These are phyloP conservation scores for Sceloporus tristichus DNA, from an alignment of 2,113 vertebrate species.

Conservation along the genomic window DNA sequence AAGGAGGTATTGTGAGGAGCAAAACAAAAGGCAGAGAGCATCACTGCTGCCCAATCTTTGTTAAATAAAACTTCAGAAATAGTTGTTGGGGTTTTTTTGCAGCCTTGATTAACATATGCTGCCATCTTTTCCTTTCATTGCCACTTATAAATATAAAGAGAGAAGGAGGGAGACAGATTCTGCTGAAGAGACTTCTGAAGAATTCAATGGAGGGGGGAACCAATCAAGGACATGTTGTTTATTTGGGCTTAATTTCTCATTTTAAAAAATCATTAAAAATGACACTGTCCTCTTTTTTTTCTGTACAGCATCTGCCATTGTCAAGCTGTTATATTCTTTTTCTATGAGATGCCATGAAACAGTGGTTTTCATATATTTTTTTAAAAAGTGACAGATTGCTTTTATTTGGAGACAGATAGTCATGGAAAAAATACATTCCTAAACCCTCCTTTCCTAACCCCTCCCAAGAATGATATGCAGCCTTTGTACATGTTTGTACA, in stretches of 20 bases:
- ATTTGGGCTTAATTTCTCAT: conserved; percentile 8
- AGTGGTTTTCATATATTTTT: not conserved
- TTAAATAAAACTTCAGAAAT: conserved; percentile 2
- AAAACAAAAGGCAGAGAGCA: not conserved
- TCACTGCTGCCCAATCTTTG: too few relatives aligned
- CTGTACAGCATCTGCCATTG: conserved; percentile 4
- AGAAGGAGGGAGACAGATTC: not conserved
- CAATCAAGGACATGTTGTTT: not conserved
- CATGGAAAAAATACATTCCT: not conserved
- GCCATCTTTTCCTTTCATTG: not conserved
- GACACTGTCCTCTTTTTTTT: not conserved
- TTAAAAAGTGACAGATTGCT: not conserved
- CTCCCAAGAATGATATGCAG: not conserved
- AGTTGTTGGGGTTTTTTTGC: not conserved
- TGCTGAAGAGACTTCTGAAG: not conserved
- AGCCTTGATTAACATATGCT: conserved; percentile 16
- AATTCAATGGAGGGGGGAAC: not conserved
- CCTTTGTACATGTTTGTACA: not conserved
- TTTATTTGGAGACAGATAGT: conserved; percentile 8
- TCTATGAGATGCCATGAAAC: not conserved
- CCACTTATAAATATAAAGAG: not conserved
- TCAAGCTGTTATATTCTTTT: conserved; percentile 32
- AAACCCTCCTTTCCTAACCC: not conserved
- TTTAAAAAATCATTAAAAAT: conserved; percentile 22
- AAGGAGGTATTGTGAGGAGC: not conserved